Percentiles rank a stretch among this genome's conserved stretches.
Evolutionary conservation across 37 sponge, comb jelly and placozoan genomes (phyloP).

Genomic region (Diacarnus erythraeanus): DNA sequence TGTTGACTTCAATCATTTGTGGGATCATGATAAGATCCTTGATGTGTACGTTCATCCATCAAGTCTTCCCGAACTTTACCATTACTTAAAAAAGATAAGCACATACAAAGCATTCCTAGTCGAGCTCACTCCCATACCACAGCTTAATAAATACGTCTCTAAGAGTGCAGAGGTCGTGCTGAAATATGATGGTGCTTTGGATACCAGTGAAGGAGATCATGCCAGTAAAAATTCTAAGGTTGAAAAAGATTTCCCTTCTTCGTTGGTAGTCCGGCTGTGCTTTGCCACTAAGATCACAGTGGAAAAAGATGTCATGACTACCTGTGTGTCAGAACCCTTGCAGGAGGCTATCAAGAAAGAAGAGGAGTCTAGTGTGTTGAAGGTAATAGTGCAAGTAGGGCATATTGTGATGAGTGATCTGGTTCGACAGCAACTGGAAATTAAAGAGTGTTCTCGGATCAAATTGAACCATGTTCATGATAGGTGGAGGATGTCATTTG

Average conservation of each 20-base stretch:
- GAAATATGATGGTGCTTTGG: background rate
- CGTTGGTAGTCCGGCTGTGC: conserved; percentile 19
- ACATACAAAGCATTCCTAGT: background rate
- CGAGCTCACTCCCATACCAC: conserved; percentile 9
- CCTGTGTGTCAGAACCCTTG: background rate
- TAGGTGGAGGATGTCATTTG: conserved; percentile 6
- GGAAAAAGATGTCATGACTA: background rate
- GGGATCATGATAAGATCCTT: conserved; percentile 19
- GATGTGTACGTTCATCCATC: conserved; percentile 69
- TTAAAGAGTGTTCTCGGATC: conserved; percentile 34
- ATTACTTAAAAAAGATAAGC: background rate
- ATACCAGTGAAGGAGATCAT: background rate
- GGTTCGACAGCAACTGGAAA: conserved; percentile 59
- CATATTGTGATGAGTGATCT: conserved; percentile 74
- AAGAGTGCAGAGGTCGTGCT: background rate
- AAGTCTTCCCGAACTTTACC: conserved; percentile 59
- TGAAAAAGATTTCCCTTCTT: background rate
- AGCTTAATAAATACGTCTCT: background rate
- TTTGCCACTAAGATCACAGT: conserved; percentile 20
- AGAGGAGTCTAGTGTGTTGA: background rate
- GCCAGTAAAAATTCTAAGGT: background rate
- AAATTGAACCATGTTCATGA: conserved; percentile 30
- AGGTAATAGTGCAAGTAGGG: conserved; percentile 21
- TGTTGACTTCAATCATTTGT: background rate
- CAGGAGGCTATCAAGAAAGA: background rate